A percentile compares a stretch with the other conserved stretches of the same genome.
These are phyloP conservation scores for Takifugu flavidus DNA, from an alignment of 2,113 vertebrate species.

Conservation along the genomic window DNA sequence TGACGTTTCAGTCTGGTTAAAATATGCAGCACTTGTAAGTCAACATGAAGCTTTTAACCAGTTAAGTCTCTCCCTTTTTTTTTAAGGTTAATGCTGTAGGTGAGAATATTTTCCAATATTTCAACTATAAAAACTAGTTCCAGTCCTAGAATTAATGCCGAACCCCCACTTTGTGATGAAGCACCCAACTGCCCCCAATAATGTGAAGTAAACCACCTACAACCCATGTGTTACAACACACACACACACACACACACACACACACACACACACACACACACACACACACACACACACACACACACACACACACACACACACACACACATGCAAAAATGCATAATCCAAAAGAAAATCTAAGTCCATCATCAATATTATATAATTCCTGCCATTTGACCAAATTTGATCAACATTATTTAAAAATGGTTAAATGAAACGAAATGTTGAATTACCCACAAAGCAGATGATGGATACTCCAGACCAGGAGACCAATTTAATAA, in stretches of 20 bases:
- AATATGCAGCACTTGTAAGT: neutral
- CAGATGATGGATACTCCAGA: fast-evolving
- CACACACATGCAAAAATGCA: too few species aligned
- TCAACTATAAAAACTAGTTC: neutral
- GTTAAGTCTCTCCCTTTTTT: neutral
- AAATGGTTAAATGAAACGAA: neutral
- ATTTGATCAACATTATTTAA: neutral
- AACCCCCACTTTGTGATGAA: slow-evolving; percentile 13
- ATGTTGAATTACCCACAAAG: neutral
- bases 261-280: neutral
- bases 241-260: neutral
- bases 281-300: neutral
- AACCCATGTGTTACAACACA: slow-evolving; percentile 39
- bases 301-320: neutral
- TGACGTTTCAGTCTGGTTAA: neutral
- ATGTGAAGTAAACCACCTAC: slow-evolving; percentile 9
- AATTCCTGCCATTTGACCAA: too few species aligned
- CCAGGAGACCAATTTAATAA: neutral
- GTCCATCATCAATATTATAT: neutral
- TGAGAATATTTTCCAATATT: neutral
- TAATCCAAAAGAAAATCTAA: neutral
- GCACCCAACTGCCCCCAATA: slow-evolving; percentile 31
- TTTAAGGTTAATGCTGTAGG: neutral
- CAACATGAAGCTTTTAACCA: slow-evolving; percentile 1
- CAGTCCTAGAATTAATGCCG: neutral